Percentiles rank a stretch among this genome's conserved stretches.
Evolutionary conservation across 1,140 invertebrate genomes (phyloP).

Genomic region (Camponotus floridanus): DNA sequence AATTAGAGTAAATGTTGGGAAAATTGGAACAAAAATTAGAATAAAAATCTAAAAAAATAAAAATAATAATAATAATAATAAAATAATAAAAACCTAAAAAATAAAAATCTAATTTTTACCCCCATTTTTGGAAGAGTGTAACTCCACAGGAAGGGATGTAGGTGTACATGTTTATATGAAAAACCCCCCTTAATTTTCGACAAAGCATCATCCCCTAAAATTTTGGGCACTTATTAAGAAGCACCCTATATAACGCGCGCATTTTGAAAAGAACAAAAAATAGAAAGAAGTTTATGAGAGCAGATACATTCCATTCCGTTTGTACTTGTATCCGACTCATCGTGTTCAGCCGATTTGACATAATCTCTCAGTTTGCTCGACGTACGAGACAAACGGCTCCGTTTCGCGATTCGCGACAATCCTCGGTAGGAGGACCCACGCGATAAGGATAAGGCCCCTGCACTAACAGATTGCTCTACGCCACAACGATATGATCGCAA

Average conservation of each 20-base stretch:
- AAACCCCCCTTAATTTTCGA: too few relatives aligned
- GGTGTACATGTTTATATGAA: too few relatives aligned
- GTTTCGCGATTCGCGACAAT: conserved; percentile 25
- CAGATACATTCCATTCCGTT: conserved; percentile 22
- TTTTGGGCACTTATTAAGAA: too few relatives aligned
- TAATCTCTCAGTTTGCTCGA: background rate
- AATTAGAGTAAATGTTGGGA: too few relatives aligned
- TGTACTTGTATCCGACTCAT: conserved; percentile 21
- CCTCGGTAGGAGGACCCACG: conserved; percentile 76
- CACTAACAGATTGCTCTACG: conserved; percentile 86
- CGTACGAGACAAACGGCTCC: background rate
- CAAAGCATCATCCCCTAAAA: too few relatives aligned
- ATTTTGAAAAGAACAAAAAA: conserved; percentile 2
- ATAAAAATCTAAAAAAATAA: too few relatives aligned
- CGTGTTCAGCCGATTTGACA: background rate
- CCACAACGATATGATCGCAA: conserved; percentile 79
- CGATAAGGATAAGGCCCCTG: conserved; percentile 86
- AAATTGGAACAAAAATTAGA: too few relatives aligned
- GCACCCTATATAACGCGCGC: background rate
- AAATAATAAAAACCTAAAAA: too few relatives aligned
- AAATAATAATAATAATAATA: too few relatives aligned
- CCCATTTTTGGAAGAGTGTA: too few relatives aligned
- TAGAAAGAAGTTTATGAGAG: background rate
- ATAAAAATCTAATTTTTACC: too few relatives aligned
- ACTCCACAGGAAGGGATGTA: too few relatives aligned